Evolutionary conservation across 2,888 invertebrate genomes (phyloP).

Genomic region (Lacanobia wlatinum): DNA sequence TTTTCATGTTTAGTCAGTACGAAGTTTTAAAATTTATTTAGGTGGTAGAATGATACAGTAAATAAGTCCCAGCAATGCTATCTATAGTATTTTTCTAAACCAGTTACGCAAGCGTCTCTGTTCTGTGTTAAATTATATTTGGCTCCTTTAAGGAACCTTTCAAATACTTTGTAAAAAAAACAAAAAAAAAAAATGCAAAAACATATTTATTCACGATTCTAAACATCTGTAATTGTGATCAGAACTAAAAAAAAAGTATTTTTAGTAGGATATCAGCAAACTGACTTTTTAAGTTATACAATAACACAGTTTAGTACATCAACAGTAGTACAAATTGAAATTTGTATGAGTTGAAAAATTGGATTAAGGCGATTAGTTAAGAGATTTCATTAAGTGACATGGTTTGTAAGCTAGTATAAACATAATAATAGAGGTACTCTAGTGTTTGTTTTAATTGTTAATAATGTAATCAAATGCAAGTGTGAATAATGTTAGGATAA

Average conservation of each 20-base stretch:
- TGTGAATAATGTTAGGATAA: slow-evolving; percentile 60
- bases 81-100: slow-evolving; percentile 31
- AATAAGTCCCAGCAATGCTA: slow-evolving; percentile 44
- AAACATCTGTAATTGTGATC: slow-evolving; percentile 37
- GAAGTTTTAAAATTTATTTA: slow-evolving; percentile 54
- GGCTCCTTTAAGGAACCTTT: neutral
- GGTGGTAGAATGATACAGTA: slow-evolving; percentile 45
- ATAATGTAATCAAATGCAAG: slow-evolving; percentile 56
- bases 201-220: slow-evolving; percentile 11
- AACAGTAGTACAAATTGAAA: slow-evolving; percentile 78
- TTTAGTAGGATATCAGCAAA: slow-evolving; percentile 28
- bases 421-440: slow-evolving; percentile 61
- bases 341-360: slow-evolving; percentile 59
- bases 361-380: slow-evolving; percentile 60
- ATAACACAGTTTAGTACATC: slow-evolving; percentile 73
- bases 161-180: slow-evolving; percentile 8
- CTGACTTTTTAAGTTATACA: slow-evolving; percentile 43
- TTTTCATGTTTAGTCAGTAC: slow-evolving; percentile 60
- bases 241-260: slow-evolving; percentile 35
- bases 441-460: slow-evolving; percentile 66
- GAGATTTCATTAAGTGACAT: slow-evolving; percentile 58
- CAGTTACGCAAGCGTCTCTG: slow-evolving; percentile 14
- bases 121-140: slow-evolving; percentile 19
- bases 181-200: slow-evolving; percentile 16
- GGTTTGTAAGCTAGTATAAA: slow-evolving; percentile 63